Conservation (phyloP, 1,140 invertebrate genomes). For the Rhyzopertha dominica region DNA sequence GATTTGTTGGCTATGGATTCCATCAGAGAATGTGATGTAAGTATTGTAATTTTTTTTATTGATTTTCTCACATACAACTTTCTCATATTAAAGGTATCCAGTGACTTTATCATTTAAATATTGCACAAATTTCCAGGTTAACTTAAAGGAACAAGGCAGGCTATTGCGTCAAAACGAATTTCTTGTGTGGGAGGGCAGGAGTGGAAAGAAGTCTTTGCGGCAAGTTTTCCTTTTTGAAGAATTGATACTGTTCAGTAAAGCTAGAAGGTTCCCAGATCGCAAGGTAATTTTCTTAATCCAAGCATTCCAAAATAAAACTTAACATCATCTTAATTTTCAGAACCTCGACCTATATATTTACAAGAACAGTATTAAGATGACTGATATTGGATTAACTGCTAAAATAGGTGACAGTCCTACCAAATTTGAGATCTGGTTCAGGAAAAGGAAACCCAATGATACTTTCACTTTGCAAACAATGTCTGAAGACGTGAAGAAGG, state of each 20-base stretch:
- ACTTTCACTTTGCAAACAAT: conserved; percentile 76
- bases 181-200: conserved; percentile 81
- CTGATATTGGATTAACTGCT: conserved; percentile 87
- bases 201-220: conserved; percentile 73
- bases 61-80: not conserved
- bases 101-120: not conserved
- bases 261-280: conserved; percentile 70
- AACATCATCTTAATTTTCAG: conserved; percentile 46
- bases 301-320: conserved; percentile 10
- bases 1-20: conserved; percentile 91
- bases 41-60: conserved; percentile 41
- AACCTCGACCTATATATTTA: conserved; percentile 75
- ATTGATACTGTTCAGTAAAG: conserved; percentile 85
- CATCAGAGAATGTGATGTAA: conserved; percentile 85
- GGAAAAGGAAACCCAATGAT: conserved; percentile 83
- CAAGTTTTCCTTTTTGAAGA: conserved; percentile 94
- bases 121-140: conserved; percentile 54
- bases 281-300: conserved; percentile 55
- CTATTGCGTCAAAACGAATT: conserved; percentile 88
- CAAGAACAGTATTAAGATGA: conserved; percentile 84
- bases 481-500: conserved; percentile 68
- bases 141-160: conserved; percentile 87
- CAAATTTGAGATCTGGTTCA: conserved; percentile 95
- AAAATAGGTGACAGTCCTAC: conserved; percentile 79
- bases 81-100: not conserved